phyloP scores from a whole-genome alignment of 2,888 invertebrate genomes.

The Cataglyphis albicans region DNA sequence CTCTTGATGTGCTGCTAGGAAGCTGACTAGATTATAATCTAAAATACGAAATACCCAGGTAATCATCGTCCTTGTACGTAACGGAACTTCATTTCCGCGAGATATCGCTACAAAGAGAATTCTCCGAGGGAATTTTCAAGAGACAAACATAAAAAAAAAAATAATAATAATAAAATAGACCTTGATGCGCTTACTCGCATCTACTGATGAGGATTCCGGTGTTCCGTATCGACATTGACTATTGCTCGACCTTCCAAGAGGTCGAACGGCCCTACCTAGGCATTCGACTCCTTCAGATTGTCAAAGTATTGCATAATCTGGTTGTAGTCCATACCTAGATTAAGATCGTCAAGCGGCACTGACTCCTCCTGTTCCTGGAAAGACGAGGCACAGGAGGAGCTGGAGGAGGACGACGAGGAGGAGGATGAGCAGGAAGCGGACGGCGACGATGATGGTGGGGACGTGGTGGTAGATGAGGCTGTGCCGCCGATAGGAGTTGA shows the following conservation, averaged over 20 bases:
- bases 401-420: conserved; percentile 78
- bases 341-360: conserved; percentile 92
- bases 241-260: conserved; percentile 88
- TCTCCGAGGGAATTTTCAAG: conserved; percentile 41
- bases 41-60: conserved; percentile 74
- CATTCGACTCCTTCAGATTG: conserved; percentile 97
- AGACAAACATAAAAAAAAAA: conserved; percentile 28
- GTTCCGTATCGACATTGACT: conserved; percentile 73
- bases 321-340: conserved; percentile 97
- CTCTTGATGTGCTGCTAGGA: conserved; percentile 84
- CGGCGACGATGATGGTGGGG: conserved; percentile 85
- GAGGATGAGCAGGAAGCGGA: conserved; percentile 67
- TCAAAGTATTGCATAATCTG: conserved; percentile 99
- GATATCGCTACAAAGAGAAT: conserved; percentile 41
- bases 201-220: conserved; percentile 63
- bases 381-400: conserved; percentile 78
- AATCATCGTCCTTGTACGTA: conserved; percentile 29
- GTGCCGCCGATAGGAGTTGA: conserved; percentile 69
- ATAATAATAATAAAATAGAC: conserved; percentile 24
- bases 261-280: conserved; percentile 92
- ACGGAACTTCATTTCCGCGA: conserved; percentile 24
- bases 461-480: conserved; percentile 73
- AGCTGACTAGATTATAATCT: conserved; percentile 85
- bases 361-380: conserved; percentile 87
- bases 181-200: conserved; percentile 20